phyloP scores from a whole-genome alignment of 2,888 invertebrate genomes.

The Netelia fuscicornis region DNA sequence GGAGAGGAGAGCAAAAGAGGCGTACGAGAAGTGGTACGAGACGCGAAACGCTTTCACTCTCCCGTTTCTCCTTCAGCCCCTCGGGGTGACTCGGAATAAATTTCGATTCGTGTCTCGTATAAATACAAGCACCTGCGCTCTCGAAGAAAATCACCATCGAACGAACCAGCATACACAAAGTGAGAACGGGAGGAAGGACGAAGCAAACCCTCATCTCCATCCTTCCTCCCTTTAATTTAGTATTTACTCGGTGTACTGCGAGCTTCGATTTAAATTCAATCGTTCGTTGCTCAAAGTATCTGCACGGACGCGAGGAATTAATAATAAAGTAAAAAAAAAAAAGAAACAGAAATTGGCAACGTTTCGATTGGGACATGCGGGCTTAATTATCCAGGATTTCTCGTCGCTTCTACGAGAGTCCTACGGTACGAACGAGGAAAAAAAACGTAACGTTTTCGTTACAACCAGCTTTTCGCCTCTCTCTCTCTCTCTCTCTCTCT shows the following conservation, averaged over 20 bases:
- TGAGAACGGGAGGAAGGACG: neutral
- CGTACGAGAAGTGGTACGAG: conserved; percentile 7
- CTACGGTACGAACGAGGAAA: neutral
- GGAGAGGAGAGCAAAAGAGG: neutral
- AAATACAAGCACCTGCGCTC: conserved; percentile 57
- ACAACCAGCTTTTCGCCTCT: conserved; percentile 71
- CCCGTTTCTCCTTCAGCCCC: conserved; percentile 29
- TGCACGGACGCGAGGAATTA: neutral
- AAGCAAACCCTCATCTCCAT: neutral
- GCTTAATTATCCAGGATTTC: conserved; percentile 31
- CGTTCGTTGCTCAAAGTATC: conserved; percentile 16
- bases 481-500: conserved; percentile 68
- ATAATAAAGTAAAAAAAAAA: neutral
- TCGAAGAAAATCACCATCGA: conserved; percentile 38
- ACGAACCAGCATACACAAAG: conserved; percentile 13
- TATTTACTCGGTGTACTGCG: conserved; percentile 18
- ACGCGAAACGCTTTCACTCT: conserved; percentile 19
- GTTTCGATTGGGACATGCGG: conserved; percentile 1
- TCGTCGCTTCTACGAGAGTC: conserved; percentile 14
- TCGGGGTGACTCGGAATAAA: conserved; percentile 56
- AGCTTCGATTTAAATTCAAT: conserved; percentile 51
- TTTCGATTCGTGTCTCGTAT: conserved; percentile 58
- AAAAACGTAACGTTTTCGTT: conserved; percentile 46
- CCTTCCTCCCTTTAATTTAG: conserved; percentile 10
- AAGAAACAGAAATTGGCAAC: conserved; percentile 3